Percentiles rank a stretch among this genome's conserved stretches.
These are phyloP conservation scores for Plumapathes pennacea DNA, from an alignment of 92 coral and sea anemone genomes.

Conservation along the genomic window DNA sequence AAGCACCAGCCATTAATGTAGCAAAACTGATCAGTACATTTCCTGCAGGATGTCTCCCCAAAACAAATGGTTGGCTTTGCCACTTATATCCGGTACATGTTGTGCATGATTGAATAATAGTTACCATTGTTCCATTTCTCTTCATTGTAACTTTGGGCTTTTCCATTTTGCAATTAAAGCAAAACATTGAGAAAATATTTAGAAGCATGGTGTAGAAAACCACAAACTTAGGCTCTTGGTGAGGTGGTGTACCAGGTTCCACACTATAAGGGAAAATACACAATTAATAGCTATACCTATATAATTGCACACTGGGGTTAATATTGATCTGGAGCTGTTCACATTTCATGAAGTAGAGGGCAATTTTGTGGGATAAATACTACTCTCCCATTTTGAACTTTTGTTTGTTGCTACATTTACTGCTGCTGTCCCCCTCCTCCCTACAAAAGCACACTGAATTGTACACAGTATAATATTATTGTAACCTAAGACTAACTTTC, in stretches of 20 bases:
- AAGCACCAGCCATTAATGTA: slow-evolving; percentile 47
- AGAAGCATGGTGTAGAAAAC: slow-evolving; percentile 34
- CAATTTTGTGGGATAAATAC: no score
- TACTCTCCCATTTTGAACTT: no score
- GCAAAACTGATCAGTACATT: slow-evolving; percentile 35
- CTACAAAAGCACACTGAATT: no score
- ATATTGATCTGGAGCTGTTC: no score
- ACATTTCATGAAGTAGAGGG: no score
- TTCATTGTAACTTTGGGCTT: slow-evolving; percentile 34
- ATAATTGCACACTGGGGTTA: no score
- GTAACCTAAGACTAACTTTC: no score
- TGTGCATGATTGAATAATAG: slow-evolving; percentile 21
- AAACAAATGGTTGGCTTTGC: slow-evolving; percentile 30
- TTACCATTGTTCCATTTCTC: slow-evolving; percentile 52
- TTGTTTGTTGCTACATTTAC: no score
- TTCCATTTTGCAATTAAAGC: slow-evolving; percentile 39
- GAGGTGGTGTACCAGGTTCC: slow-evolving; percentile 13
- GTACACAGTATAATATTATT: no score
- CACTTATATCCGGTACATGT: slow-evolving; percentile 21
- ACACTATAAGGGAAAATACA: slow-evolving; percentile 26
- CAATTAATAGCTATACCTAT: no score
- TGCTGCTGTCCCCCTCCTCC: no score
- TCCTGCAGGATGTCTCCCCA: slow-evolving; percentile 42
- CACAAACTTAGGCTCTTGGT: slow-evolving; percentile 35
- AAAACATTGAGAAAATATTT: slow-evolving; percentile 40